phyloP scores from a whole-genome alignment of 2,888 invertebrate genomes.

The Cecidostiba fungosa region DNA sequence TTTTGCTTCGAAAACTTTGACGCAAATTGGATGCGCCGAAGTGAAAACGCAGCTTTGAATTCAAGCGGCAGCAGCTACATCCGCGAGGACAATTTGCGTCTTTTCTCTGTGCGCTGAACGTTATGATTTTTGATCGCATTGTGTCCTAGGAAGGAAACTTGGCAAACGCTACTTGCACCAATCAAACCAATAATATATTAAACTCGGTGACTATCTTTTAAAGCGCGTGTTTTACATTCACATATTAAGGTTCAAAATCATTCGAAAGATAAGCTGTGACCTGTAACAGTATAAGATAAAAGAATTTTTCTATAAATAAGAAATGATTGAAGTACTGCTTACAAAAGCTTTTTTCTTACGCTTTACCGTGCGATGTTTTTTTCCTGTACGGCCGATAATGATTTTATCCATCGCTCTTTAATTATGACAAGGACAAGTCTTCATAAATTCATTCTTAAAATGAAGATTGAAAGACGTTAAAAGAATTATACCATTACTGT shows the following conservation, averaged over 20 bases:
- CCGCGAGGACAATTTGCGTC: slow-evolving; percentile 45
- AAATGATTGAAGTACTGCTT: too few relatives aligned
- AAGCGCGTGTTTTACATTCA: background rate
- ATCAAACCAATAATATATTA: slow-evolving; percentile 31
- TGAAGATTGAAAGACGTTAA: too few relatives aligned
- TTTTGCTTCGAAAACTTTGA: slow-evolving; percentile 28
- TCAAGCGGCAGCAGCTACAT: background rate
- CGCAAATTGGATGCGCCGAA: slow-evolving; percentile 46
- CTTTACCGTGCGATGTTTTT: too few relatives aligned
- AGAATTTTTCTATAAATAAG: too few relatives aligned
- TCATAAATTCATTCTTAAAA: too few relatives aligned
- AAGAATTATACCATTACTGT: too few relatives aligned
- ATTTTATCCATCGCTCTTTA: too few relatives aligned
- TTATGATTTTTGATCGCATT: slow-evolving; percentile 51
- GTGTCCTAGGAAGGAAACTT: slow-evolving; percentile 38
- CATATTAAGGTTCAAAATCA: background rate
- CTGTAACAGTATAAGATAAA: too few relatives aligned
- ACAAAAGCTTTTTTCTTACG: too few relatives aligned
- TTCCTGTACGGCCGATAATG: too few relatives aligned
- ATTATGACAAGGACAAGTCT: too few relatives aligned
- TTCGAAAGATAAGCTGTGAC: too few relatives aligned
- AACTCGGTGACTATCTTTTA: background rate
- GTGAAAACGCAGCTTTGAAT: slow-evolving; percentile 36
- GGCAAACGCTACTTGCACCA: slow-evolving; percentile 22
- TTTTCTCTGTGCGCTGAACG: slow-evolving; percentile 28